Conservation (phyloP, 2,113 vertebrate genomes). For the Siphamia tubifer region DNA sequence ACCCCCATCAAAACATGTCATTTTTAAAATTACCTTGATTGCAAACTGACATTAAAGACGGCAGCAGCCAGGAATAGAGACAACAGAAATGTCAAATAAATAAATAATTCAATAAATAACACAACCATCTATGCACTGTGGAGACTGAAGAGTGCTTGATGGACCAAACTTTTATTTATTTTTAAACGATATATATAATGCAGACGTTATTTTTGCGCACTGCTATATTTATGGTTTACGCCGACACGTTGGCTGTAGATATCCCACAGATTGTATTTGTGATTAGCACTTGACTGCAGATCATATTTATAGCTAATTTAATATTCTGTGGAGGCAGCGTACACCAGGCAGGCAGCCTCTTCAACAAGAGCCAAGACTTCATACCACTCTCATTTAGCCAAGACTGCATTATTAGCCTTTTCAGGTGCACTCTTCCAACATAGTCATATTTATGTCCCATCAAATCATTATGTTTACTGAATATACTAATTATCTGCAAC, state of each 20-base stretch:
- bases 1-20: conserved; percentile 7
- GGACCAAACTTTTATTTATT: neutral
- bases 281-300: neutral
- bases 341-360: neutral
- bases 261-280: neutral
- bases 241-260: neutral
- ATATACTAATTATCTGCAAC: too few species aligned
- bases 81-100: neutral
- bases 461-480: too few species aligned
- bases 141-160: too few species aligned
- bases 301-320: neutral
- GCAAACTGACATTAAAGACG: neutral
- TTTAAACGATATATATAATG: neutral
- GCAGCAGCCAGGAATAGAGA: neutral
- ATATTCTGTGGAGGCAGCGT: neutral
- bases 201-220: neutral
- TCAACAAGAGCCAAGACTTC: neutral
- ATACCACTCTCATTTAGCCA: too few species aligned
- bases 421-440: too few species aligned
- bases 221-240: neutral
- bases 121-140: neutral
- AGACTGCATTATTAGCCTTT: too few species aligned
- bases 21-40: conserved; percentile 5
- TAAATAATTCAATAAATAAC: too few species aligned
- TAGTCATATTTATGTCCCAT: too few species aligned